A percentile compares a stretch with the other conserved stretches of the same genome.
phyloP scores from a whole-genome alignment of 2,888 invertebrate species.

The Yponomeuta malinellus region DNA sequence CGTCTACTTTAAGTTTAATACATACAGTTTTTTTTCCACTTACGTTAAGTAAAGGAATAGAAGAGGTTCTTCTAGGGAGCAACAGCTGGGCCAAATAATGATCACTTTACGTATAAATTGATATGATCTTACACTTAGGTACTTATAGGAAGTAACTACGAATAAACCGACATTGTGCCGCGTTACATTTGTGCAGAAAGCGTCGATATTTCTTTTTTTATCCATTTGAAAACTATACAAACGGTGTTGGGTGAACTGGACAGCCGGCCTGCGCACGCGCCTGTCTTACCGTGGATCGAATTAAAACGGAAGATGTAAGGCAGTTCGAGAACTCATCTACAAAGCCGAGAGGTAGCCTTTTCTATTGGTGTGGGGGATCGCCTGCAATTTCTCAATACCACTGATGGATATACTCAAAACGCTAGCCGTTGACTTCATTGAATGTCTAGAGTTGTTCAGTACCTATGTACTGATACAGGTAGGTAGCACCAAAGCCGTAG shows the following conservation, averaged over 20 bases:
- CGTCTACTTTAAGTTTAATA: conserved; percentile 54
- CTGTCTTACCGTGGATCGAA: background rate
- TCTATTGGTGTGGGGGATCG: too few relatives aligned
- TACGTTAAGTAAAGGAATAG: conserved; percentile 42
- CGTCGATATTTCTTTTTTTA: conserved; percentile 17
- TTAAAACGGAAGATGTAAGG: background rate
- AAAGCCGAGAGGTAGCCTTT: background rate
- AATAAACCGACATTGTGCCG: conserved; percentile 45
- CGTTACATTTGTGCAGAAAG: conserved; percentile 41
- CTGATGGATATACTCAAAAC: too few relatives aligned
- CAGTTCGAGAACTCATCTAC: background rate
- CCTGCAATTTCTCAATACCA: too few relatives aligned
- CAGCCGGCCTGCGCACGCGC: background rate
- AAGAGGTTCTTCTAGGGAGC: conserved; percentile 52
- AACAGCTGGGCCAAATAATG: conserved; percentile 38
- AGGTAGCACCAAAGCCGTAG: too few relatives aligned
- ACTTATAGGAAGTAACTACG: conserved; percentile 41
- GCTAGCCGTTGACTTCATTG: too few relatives aligned
- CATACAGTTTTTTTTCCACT: conserved; percentile 47
- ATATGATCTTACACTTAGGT: conserved; percentile 64
- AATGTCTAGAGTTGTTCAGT: too few relatives aligned
- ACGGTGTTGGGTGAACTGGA: background rate
- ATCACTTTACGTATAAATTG: conserved; percentile 68
- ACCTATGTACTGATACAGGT: too few relatives aligned
- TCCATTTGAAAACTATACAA: background rate